A percentile compares a stretch with the other conserved stretches of the same genome.
phyloP scores from a whole-genome alignment of 2,113 vertebrate genomes.

The Sardina pilchardus region DNA sequence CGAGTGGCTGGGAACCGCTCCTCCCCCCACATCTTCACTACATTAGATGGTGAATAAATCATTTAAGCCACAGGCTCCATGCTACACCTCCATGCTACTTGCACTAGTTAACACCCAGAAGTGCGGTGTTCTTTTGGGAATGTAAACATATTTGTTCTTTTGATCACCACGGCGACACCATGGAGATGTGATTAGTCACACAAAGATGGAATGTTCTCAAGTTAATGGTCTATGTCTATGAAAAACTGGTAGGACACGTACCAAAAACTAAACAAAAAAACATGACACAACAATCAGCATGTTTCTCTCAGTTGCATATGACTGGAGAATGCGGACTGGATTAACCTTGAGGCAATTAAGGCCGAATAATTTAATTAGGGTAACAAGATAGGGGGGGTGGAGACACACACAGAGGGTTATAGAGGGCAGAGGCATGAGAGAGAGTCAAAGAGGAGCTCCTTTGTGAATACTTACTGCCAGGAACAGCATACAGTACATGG shows the following conservation, averaged over 20 bases:
- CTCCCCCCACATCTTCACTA: neutral
- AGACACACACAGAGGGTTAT: neutral
- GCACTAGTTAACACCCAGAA: neutral
- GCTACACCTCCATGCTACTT: neutral
- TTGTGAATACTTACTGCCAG: conserved; percentile 84
- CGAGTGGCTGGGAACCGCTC: neutral
- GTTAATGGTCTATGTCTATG: neutral
- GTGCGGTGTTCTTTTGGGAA: neutral
- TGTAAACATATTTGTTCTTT: no score
- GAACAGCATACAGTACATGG: conserved; percentile 98
- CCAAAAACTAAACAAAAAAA: neutral
- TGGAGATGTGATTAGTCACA: neutral
- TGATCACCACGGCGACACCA: no score
- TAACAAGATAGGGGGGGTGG: neutral
- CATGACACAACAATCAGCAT: neutral
- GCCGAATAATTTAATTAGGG: neutral
- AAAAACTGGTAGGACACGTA: no score
- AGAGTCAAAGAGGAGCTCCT: neutral
- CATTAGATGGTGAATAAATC: neutral
- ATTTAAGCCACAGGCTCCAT: neutral
- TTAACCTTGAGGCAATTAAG: neutral
- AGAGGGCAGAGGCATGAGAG: neutral
- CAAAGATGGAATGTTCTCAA: neutral
- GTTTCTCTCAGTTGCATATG: neutral
- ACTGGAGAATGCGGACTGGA: neutral